Base-by-base conservation (phyloP, 2,888 invertebrate genomes). In the Beris morrisii region DNA sequence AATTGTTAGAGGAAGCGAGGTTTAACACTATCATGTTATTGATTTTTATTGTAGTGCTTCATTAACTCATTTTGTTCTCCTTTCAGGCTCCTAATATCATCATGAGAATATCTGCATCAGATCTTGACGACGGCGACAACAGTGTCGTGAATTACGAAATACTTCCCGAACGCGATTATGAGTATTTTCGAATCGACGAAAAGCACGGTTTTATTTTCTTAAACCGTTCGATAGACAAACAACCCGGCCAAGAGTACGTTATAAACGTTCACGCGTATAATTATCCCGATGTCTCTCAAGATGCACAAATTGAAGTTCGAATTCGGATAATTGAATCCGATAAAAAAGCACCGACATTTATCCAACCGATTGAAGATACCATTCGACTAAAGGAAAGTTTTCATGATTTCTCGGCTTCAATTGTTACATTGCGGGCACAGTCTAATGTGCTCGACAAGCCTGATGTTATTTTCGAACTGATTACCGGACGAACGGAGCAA, bases 71-170 rank as follows among this genome's bases (percentile, higher is more conserved):
- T 22, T 22, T 22, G 22, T 57, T 54, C 69, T 50, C 71, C 67
- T 32, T 76, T 76, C 74, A 80, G 79, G 74, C 78, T 70, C 78
- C 79, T 71, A 75, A 76, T 65, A 90, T 91, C 77, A 92, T 95
- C 69, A 92, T 93, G 90, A 85, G 92, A 77, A 91, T 95, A 77
- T 93, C 95, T 68, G 95, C 95, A 13, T 94, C 93, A 38, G 95
- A 95, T 79, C 89, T 93, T 72, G 96, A 97, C 76, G 92, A 94
- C 75, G 93, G 95, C 12, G 88, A 90, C 76, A 97, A 97, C 82
- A 93, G 95, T 67, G 87, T 89, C 73, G 87, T 96, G 11, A 85
- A 86, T 70, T 96, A 95, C 72, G 77, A 78, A 72, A 77, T 78
- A 38, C 77, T 80, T 56, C 73, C 80, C 56, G 82, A 83, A 43